A percentile compares a stretch with the other conserved stretches of the same genome.
Conservation (phyloP, 2,113 vertebrate species). For the Rallus limicola region DNA sequence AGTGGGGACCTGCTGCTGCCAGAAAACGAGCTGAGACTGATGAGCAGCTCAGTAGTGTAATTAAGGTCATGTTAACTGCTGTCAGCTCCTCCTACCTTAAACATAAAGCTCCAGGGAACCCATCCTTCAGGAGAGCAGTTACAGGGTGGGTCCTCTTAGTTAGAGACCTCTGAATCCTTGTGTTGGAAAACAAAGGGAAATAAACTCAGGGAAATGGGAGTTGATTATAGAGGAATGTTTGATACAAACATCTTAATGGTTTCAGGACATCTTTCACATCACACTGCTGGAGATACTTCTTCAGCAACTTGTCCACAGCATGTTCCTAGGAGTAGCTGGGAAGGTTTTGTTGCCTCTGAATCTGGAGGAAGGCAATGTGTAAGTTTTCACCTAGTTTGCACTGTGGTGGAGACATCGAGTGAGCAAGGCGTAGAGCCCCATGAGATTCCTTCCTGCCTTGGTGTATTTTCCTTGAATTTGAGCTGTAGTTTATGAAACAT, state of each 20-base stretch:
- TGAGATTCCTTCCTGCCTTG: background rate
- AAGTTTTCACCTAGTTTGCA: background rate
- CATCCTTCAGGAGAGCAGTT: background rate
- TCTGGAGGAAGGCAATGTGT: background rate
- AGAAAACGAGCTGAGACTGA: background rate
- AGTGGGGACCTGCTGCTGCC: constrained; percentile 10
- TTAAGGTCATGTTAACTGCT: constrained; percentile 2
- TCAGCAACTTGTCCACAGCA: background rate
- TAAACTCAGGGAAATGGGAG: background rate
- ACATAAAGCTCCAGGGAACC: background rate
- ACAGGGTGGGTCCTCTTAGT: background rate
- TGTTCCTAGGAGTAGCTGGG: background rate
- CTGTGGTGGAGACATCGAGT: background rate
- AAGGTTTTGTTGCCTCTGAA: background rate
- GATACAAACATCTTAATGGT: background rate
- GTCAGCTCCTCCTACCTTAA: background rate
- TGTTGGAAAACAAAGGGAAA: background rate
- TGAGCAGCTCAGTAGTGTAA: constrained; percentile 16
- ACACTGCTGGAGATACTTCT: background rate
- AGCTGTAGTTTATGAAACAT: background rate
- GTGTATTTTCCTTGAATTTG: background rate
- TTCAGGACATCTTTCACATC: background rate
- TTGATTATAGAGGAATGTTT: background rate
- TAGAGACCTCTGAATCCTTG: background rate
- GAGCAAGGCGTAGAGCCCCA: background rate